Evolutionary conservation across 2,113 vertebrate genomes (phyloP).

Genomic region (Silurus meridionalis): DNA sequence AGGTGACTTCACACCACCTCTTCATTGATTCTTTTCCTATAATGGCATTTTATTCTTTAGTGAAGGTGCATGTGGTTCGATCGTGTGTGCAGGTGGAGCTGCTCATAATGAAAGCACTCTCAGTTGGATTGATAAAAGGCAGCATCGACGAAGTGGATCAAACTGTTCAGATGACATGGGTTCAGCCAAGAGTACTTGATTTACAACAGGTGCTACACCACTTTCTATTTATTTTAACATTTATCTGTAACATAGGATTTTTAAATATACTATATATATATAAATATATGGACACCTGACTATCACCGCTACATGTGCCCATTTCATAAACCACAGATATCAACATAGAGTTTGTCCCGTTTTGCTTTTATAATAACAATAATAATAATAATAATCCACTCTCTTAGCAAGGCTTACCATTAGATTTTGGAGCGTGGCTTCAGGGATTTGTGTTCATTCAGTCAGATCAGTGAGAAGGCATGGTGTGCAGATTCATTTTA

Average conservation of each 20-base stretch:
- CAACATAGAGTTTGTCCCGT: not conserved
- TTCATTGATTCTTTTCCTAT: not conserved
- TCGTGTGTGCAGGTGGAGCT: conserved; percentile 85
- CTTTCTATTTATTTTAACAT: not conserved
- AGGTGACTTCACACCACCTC: not conserved
- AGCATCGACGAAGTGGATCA: conserved; percentile 96
- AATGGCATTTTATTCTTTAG: not conserved
- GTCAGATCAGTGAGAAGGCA: not conserved
- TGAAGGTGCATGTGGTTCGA: not conserved
- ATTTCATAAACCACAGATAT: not conserved
- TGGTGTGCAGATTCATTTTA: not conserved
- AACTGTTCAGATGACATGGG: conserved; percentile 98
- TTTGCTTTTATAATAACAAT: not conserved
- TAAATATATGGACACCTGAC: not conserved
- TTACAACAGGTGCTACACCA: conserved; percentile 83
- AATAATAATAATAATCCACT: no score
- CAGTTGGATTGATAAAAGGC: conserved; percentile 90
- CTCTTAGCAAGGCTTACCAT: not conserved
- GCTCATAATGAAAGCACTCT: conserved; percentile 97
- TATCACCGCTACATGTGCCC: not conserved
- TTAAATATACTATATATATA: not conserved
- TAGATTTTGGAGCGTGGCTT: not conserved
- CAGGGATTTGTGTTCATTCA: not conserved
- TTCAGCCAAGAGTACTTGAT: conserved; percentile 92
- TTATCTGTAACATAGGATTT: not conserved